Evolutionary conservation across 2,797 vertebrate species (phyloP), one percentile per base, ranked within the genome.

Genomic region (Eulemur rubriventer): DNA sequence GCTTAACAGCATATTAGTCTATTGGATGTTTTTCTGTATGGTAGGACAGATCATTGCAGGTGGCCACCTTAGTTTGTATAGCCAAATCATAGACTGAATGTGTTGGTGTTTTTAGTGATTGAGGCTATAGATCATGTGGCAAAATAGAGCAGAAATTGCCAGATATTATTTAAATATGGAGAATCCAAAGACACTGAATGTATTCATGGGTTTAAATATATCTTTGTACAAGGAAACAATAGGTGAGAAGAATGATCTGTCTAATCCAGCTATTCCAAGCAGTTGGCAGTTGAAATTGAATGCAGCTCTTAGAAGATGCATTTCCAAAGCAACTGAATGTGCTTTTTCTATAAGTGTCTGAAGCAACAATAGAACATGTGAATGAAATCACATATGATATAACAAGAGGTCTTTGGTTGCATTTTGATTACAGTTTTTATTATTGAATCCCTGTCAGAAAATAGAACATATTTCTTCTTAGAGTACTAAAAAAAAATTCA

Each of bases 241-340:
- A 94, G 89, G 76, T 97, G 79, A 94, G 84, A 95, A 93, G 57
- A 91, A 79, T 96, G 13, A 93, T 91, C 50, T 82, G 48, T 96
- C 30, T 92, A 96, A 96, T 81, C 72, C 55, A 78, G 38, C 96
- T 92, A 79, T 96, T 91, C 50, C 61, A 91, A 96, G 69, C 91
- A 97, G 85, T 95, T 96, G 94, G 80, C 87, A 92, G 76, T 95
- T 97, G 91, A 96, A 97, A 94, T 95, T 95, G 95, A 97, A 96
- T 97, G 96, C 59, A 95, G n/a, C 48, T 96, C 91, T 98, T 90
- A 95, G 73, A 95, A 95, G 79, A 92, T 88, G 35, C 33, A 91
- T 96, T 96, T 97, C 94, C 70, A 97, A 92, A 97, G 96, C 75
- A 89, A 52, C 65, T 94, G 94, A 95, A 78, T 78, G n/a, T 78